Evolutionary conservation across 2,888 invertebrate species (phyloP).

Genomic region (Rhamnusium bicolor): DNA sequence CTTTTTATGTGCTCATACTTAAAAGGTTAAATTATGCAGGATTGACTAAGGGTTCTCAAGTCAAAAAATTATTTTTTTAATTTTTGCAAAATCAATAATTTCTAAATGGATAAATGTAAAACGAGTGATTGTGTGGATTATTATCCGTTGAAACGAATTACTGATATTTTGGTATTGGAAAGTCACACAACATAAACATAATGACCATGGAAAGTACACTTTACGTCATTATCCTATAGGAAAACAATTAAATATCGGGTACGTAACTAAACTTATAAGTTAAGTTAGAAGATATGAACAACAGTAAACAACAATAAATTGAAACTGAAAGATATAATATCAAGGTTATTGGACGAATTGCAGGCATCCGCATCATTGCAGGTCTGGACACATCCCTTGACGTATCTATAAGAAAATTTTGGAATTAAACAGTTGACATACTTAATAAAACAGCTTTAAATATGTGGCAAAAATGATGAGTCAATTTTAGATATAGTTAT

Average conservation of each 20-base stretch:
- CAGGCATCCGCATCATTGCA: slow-evolving; percentile 95
- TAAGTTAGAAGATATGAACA: background rate
- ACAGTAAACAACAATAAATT: background rate
- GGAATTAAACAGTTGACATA: background rate
- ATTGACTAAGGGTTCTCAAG: no score
- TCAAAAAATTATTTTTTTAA: no score
- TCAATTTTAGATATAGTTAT: no score
- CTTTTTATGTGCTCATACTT: no score
- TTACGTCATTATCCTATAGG: background rate
- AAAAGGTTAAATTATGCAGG: no score
- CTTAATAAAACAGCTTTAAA: no score
- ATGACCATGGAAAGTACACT: background rate
- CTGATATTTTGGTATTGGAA: background rate
- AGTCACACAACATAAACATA: background rate
- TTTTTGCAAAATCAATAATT: no score
- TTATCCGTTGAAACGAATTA: no score
- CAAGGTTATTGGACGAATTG: slow-evolving; percentile 70
- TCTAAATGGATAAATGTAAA: no score
- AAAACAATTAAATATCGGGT: background rate
- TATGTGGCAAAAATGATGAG: no score
- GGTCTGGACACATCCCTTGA: slow-evolving; percentile 94
- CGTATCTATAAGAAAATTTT: slow-evolving; percentile 77
- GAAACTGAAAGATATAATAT: background rate
- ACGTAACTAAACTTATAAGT: background rate
- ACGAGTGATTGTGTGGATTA: no score